Evolutionary conservation across 2,888 invertebrate species (phyloP), one percentile per base, ranked within the genome.

Genomic region (Muschampia plurimacula): DNA sequence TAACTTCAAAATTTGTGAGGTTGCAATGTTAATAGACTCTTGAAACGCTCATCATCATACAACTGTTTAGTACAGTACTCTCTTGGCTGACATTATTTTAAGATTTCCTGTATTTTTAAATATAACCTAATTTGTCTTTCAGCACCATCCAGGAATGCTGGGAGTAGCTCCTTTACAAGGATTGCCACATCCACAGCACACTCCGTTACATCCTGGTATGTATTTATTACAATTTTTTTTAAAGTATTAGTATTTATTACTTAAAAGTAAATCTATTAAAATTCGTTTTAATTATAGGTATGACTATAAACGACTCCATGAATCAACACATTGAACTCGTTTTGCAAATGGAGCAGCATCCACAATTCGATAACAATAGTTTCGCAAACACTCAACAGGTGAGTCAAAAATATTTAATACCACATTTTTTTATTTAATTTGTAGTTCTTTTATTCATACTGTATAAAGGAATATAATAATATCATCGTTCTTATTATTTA

Each of bases 241-340:
- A 10, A 62, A 39, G 2, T 41, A 32, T 1, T 41, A 41, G 41
- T 15, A 41, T 22, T 49, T 10, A 49, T 28, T 10, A 28, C 13
- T 32, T 36, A 60, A 22, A 22, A n/a, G 36, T 7, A n/a, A n/a
- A 36, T 60, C n/a, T n/a, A 60, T 60, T 57, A 10, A 41, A 46
- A 65, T 13, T 1, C 28, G 9, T 57, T 39, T 66, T 71, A 49
- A 44, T 70, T 86, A 72, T 89, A 95, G 95, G 94, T 74, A 94
- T 95, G 94, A 92, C 93, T 75, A 80, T 95, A 79, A 95, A 94
- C 80, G 95, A 95, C 86, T 92, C 93, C 63, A 95, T 95, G 95
- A 95, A 95, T 83, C 95, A 94, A 82, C 95, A 95, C 86, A 90
- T 95, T 81, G 95, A 95, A 86, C 90, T 94, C 78, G 94, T 94